phyloP scores from a whole-genome alignment of 2,888 invertebrate genomes.

The Nomada ruficornis region DNA sequence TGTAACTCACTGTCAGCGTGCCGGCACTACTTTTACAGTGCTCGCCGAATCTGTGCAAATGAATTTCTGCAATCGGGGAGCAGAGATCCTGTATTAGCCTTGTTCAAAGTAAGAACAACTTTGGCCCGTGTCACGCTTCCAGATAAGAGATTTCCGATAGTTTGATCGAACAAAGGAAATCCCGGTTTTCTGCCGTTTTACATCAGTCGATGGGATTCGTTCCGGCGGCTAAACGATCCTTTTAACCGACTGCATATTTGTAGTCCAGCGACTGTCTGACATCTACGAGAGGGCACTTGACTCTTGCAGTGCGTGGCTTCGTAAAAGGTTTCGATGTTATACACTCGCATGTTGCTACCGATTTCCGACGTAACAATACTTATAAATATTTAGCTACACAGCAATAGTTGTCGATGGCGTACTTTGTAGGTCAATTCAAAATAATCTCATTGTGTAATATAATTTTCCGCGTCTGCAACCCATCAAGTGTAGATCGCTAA shows the following conservation, averaged over 20 bases:
- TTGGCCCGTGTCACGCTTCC: not conserved
- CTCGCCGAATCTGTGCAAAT: constrained; percentile 15
- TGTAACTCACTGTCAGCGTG: not conserved
- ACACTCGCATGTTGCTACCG: not conserved
- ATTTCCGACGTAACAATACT: not conserved
- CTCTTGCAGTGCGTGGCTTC: not conserved
- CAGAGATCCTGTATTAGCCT: not conserved
- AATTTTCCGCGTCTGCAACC: no score
- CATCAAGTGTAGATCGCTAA: no score
- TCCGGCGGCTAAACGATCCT: constrained; percentile 6
- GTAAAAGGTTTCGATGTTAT: constrained; percentile 8
- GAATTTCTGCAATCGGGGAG: not conserved
- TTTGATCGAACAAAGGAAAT: constrained; percentile 12
- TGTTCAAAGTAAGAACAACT: constrained; percentile 30
- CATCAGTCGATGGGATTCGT: constrained; percentile 28
- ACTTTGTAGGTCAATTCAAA: not conserved
- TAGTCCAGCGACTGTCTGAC: not conserved
- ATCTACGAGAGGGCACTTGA: constrained; percentile 17
- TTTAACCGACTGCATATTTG: not conserved
- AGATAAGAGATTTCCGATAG: constrained; percentile 29
- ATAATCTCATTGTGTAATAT: not conserved
- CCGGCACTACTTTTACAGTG: not conserved
- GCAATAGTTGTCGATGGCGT: not conserved
- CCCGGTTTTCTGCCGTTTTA: not conserved
- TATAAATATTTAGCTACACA: constrained; percentile 17